These are phyloP conservation scores for Xenopus laevis DNA, from an alignment of 2,113 vertebrate species.

Conservation along the genomic window DNA sequence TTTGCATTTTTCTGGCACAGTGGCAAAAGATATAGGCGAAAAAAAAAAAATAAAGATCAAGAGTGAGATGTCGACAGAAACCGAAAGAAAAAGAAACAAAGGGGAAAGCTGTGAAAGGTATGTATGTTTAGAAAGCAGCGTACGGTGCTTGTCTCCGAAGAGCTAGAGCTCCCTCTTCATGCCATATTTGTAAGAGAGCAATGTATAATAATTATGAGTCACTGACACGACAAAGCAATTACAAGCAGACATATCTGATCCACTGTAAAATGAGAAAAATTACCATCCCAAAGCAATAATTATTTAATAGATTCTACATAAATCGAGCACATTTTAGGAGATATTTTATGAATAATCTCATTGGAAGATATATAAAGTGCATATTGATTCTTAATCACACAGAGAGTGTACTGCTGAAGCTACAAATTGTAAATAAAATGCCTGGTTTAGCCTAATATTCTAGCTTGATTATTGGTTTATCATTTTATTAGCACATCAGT, in stretches of 20 bases:
- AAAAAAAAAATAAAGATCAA: slow-evolving; percentile 31
- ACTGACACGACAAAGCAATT: slow-evolving; percentile 9
- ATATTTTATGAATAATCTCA: neutral
- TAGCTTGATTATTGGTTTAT: slow-evolving; percentile 1
- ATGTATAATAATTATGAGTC: slow-evolving; percentile 5
- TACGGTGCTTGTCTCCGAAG: slow-evolving; percentile 71
- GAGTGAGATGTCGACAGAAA: slow-evolving; percentile 20
- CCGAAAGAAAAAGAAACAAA: slow-evolving; percentile 46
- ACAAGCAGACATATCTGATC: slow-evolving; percentile 13
- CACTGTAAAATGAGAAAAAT: slow-evolving; percentile 11
- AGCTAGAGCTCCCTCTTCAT: slow-evolving; percentile 97
- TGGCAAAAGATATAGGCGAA: slow-evolving; percentile 60
- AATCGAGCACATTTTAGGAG: neutral
- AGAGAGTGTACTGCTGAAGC: neutral
- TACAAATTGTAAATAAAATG: no score
- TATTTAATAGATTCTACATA: slow-evolving; percentile 13
- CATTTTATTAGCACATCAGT: neutral
- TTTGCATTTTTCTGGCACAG: slow-evolving; percentile 87
- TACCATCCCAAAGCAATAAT: slow-evolving; percentile 4
- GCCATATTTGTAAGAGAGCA: slow-evolving; percentile 69
- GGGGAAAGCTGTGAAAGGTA: slow-evolving; percentile 53
- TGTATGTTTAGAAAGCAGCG: slow-evolving; percentile 52
- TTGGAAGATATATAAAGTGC: slow-evolving; percentile 1
- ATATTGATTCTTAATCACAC: neutral
- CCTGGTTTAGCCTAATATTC: neutral